Evolutionary conservation across 2,888 invertebrate genomes (phyloP), one percentile per base, ranked within the genome.

Genomic region (Cynaeus angustus): DNA sequence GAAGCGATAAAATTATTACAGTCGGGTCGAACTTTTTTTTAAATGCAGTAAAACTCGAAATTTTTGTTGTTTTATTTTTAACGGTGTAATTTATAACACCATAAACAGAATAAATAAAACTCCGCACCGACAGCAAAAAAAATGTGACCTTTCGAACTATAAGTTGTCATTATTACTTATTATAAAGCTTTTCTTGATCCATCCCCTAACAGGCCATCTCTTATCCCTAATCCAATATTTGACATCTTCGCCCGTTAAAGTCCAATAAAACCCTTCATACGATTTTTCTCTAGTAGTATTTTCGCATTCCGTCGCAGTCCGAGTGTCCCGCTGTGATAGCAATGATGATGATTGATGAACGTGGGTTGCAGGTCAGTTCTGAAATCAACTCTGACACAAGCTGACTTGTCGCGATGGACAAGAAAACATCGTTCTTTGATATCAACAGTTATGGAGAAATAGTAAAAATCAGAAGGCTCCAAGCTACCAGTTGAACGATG

Each of bases 401-500:
- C 37, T 55, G 56, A 43, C 41, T 26, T 41, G 12, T 21, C 41
- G 16, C 13, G 2, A 26, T 3, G 28, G 56, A 56, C 41, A 43
- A 56, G 56, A 56, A 43, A 41, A 43, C 37, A 13, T 30, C 53
- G 37, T 8, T 16, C 13, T 8, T 55, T 26, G 43, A 43, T 43
- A 56, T 56, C 56, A 56, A 56, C 56, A 56, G 56, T 56, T 41
- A 37, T 37, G 37, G 37, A n/a, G 37, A n/a, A 37, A 37, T 41
- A 37, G 16, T 10, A 55, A 55, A 55, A 38, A 56, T 41, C 43
- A 41, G n/a, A 26, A 9, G 3, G 46, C 61, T 16, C 5, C 12
- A 37, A 52, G 65, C 65, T 55, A 55, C 65, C 55, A 55, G 65
- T 65, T 65, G 65, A 65, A 65, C 55, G 65, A 62, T 41, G 62